Evolutionary conservation across 2,888 invertebrate genomes (phyloP), one percentile per base, ranked within the genome.

Genomic region (Caenorhabditis sp.): DNA sequence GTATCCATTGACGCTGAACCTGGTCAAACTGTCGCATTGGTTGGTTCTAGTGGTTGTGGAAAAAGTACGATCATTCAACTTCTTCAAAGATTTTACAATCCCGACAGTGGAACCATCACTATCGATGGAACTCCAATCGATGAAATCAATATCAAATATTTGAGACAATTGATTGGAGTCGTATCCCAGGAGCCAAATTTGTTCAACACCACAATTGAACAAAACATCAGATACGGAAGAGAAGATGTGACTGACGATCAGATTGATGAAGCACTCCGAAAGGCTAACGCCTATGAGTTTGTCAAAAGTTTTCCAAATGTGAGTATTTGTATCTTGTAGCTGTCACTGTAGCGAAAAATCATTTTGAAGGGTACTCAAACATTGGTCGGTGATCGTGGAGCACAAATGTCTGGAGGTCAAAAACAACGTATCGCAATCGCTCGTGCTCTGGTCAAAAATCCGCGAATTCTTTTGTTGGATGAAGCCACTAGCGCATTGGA

Each of bases 181-280:
- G 89, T 89, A n/a, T 78, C 77, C 12, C 84, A 84, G 54, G 84
- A 91, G 80, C 91, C 91, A 6, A 91, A 94, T 6, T 90, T 95
- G 14, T 91, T 91, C 84, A 90, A 89, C 31, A 88, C 88, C 0
- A 88, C 90, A 5, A 90, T 91, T 64, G 88, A 87, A 14, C 90
- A 90, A 49, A 90, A 90, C 75, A 82, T 90, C 10, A 87, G 88
- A 24, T 90, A 89, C 58, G 83, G 83, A 51, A 66, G 76, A 57
- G 64, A 65, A 6, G 78, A 79, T 59, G 77, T 79, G 12, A 81
- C 79, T 10, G 79, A 83, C 0, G 70, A 73, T 4, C 80, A 83
- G 26, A 82, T 86, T 19, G 58, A 64, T 2, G 37, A 61, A 2
- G 85, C 85, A 0, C 67, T 82, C 17, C 88, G 88, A 64, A 86